Percentiles rank a stretch among this genome's conserved stretches.
Evolutionary conservation across 1,140 invertebrate species (phyloP).

Genomic region (Drosophila varians): DNA sequence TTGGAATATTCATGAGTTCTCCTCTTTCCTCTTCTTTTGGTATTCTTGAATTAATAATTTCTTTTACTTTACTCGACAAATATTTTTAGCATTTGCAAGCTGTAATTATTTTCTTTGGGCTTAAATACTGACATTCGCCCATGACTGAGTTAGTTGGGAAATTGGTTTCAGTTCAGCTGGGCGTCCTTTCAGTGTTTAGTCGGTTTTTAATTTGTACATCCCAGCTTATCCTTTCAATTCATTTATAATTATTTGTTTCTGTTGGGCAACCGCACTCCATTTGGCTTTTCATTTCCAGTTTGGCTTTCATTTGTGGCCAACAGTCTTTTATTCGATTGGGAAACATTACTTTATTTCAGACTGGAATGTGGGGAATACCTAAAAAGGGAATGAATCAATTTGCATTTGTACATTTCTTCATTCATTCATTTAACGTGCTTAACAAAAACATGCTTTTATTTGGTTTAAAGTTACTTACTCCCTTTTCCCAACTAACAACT

Average conservation of each 20-base stretch:
- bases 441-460: too few species aligned
- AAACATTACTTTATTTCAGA: slow-evolving; percentile 5
- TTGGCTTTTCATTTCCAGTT: slow-evolving; percentile 28
- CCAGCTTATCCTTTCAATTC: background rate
- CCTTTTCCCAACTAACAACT: background rate
- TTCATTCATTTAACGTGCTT: too few species aligned
- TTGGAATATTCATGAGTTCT: background rate
- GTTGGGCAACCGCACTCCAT: slow-evolving; percentile 38
- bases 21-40: too few species aligned
- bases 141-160: background rate
- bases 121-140: background rate
- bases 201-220: background rate
- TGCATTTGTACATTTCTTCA: background rate
- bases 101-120: background rate
- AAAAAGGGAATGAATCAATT: background rate
- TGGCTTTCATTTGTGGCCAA: slow-evolving; percentile 11
- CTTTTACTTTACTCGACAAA: background rate
- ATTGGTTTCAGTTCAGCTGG: background rate
- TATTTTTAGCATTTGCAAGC: background rate
- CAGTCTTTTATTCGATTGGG: background rate
- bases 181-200: slow-evolving; percentile 2
- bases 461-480: slow-evolving; percentile 1
- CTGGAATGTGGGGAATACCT: background rate
- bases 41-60: background rate
- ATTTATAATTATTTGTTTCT: slow-evolving; percentile 32